A percentile compares a stretch with the other conserved stretches of the same genome.
Conservation (phyloP, 2,888 invertebrate species). For the Creontiades dilutus region DNA sequence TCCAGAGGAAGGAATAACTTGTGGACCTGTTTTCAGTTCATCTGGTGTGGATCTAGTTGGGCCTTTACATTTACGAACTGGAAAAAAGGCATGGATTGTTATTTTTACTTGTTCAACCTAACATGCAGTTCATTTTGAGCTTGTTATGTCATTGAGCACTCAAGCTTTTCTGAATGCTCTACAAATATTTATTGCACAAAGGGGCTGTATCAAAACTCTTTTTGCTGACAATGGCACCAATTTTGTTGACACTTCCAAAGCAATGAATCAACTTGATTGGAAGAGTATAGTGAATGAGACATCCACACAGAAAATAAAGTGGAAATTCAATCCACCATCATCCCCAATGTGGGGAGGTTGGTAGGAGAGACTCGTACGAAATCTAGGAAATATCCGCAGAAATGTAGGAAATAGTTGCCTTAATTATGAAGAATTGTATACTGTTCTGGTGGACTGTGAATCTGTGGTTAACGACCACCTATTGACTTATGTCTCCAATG, state of each 20-base stretch:
- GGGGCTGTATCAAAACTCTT: slow-evolving; percentile 77
- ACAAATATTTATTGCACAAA: slow-evolving; percentile 77
- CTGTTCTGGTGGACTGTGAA: slow-evolving; percentile 63
- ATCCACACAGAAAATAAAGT: slow-evolving; percentile 75
- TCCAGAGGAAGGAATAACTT: slow-evolving; percentile 76
- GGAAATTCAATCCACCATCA: slow-evolving; percentile 77
- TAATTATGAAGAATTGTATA: slow-evolving; percentile 71
- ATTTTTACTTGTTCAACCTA: slow-evolving; percentile 78
- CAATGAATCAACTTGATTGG: slow-evolving; percentile 80
- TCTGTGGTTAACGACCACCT: slow-evolving; percentile 68
- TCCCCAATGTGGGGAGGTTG: slow-evolving; percentile 76
- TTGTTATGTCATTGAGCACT: slow-evolving; percentile 77
- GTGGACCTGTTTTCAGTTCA: slow-evolving; percentile 76
- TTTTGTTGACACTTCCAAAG: slow-evolving; percentile 78
- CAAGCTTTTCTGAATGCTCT: slow-evolving; percentile 77
- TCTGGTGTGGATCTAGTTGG: slow-evolving; percentile 78
- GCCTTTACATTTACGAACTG: slow-evolving; percentile 76
- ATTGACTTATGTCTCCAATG: slow-evolving; percentile 69
- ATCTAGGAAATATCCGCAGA: slow-evolving; percentile 70
- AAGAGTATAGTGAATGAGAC: slow-evolving; percentile 77
- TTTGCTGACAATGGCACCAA: slow-evolving; percentile 78
- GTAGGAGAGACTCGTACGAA: slow-evolving; percentile 76
- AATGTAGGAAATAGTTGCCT: slow-evolving; percentile 65
- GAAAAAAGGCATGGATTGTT: slow-evolving; percentile 77
- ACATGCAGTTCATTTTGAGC: slow-evolving; percentile 78